phyloP scores from a whole-genome alignment of 1,140 invertebrate genomes.

The Cherax destructor region DNA sequence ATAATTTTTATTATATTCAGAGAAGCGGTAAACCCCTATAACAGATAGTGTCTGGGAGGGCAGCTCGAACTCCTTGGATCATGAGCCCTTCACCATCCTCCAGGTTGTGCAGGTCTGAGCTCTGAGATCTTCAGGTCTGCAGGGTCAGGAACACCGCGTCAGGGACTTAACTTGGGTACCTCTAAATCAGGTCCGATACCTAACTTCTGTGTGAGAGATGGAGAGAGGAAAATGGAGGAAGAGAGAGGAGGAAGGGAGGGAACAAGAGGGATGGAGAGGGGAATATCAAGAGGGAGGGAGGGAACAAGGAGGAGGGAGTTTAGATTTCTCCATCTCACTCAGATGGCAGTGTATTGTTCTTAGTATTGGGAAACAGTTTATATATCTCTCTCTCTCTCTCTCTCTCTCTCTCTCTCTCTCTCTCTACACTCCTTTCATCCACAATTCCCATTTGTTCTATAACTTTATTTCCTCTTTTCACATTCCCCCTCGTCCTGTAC shows the following conservation, averaged over 20 bases:
- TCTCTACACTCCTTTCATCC: not conserved
- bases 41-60: no score
- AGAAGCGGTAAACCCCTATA: no score
- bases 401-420: not conserved
- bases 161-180: no score
- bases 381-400: not conserved
- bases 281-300: not conserved
- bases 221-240: not conserved
- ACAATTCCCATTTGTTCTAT: not conserved
- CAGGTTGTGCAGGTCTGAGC: no score
- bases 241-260: not conserved
- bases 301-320: not conserved
- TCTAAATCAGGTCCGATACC: no score
- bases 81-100: no score
- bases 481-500: not conserved
- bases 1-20: no score
- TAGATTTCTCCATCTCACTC: not conserved
- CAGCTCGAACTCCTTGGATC: no score
- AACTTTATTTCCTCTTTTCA: not conserved
- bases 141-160: no score
- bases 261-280: not conserved
- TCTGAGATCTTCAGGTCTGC: no score
- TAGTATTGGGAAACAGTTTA: not conserved
- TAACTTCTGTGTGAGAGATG: not conserved
- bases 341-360: not conserved